phyloP scores from a whole-genome alignment of 2,113 vertebrate species.

The Cacatua alba region DNA sequence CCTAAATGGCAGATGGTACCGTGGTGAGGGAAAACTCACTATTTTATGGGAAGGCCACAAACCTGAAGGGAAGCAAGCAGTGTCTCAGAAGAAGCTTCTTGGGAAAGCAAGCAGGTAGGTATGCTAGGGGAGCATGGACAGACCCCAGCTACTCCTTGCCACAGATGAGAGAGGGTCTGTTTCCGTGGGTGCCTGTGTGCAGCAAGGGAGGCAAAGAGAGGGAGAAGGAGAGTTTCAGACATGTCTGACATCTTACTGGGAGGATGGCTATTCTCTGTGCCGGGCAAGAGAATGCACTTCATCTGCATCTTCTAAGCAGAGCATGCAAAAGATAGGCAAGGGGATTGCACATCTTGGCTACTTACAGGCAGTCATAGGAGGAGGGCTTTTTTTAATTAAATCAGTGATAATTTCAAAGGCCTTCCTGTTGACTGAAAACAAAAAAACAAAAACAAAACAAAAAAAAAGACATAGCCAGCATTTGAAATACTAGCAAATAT shows the following conservation, averaged over 20 bases:
- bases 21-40: neutral
- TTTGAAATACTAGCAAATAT: constrained; percentile 2
- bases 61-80: neutral
- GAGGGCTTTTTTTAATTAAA: neutral
- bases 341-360: neutral
- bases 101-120: neutral
- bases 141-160: neutral
- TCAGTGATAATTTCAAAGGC: neutral
- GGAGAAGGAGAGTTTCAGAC: neutral
- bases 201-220: neutral
- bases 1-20: neutral
- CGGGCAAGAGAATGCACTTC: rapidly evolving
- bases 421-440: neutral
- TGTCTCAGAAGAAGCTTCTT: neutral
- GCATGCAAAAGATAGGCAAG: neutral
- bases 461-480: neutral
- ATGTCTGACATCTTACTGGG: neutral
- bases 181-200: neutral
- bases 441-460: neutral
- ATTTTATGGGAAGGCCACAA: neutral
- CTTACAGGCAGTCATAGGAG: neutral
- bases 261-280: rapidly evolving
- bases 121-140: neutral
- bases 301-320: neutral
- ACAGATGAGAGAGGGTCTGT: neutral